Percentiles rank a stretch among this genome's conserved stretches.
phyloP scores from a whole-genome alignment of 2,888 invertebrate species.

The Dilophus febrilis region DNA sequence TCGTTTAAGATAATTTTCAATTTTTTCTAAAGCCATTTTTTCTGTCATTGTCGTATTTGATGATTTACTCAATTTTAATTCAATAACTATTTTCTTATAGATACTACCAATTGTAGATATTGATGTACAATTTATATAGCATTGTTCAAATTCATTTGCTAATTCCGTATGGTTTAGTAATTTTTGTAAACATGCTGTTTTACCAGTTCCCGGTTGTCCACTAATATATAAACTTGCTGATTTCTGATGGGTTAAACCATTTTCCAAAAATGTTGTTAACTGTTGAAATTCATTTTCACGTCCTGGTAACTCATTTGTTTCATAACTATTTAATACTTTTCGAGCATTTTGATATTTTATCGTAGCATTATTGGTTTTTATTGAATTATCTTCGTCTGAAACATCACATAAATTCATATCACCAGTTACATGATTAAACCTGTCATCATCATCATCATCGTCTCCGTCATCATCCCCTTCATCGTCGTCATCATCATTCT shows the following conservation, averaged over 20 bases:
- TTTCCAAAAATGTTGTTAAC: constrained; percentile 48
- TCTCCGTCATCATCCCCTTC: no score
- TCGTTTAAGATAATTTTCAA: constrained; percentile 47
- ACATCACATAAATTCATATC: no score
- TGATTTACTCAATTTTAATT: constrained; percentile 40
- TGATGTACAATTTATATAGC: constrained; percentile 72
- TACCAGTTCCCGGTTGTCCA: constrained; percentile 94
- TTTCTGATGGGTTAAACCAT: constrained; percentile 42
- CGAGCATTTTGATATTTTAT: constrained; percentile 29
- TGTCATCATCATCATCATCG: no score
- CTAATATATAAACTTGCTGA: constrained; percentile 84
- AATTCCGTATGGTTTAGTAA: constrained; percentile 46
- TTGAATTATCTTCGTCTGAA: no score
- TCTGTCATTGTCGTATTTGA: constrained; percentile 35
- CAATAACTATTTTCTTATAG: constrained; percentile 58
- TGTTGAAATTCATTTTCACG: constrained; percentile 59
- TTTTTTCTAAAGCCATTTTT: constrained; percentile 40
- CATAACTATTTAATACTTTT: constrained; percentile 25
- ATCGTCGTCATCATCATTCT: no score
- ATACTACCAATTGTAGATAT: constrained; percentile 69
- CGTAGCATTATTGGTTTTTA: no score
- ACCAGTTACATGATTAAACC: no score
- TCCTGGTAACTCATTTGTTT: constrained; percentile 44
- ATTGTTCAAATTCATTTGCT: constrained; percentile 32
- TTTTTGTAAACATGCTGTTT: constrained; percentile 73